Base-by-base conservation (phyloP, 2,797 vertebrate species). In the Poecilia picta region DNA sequence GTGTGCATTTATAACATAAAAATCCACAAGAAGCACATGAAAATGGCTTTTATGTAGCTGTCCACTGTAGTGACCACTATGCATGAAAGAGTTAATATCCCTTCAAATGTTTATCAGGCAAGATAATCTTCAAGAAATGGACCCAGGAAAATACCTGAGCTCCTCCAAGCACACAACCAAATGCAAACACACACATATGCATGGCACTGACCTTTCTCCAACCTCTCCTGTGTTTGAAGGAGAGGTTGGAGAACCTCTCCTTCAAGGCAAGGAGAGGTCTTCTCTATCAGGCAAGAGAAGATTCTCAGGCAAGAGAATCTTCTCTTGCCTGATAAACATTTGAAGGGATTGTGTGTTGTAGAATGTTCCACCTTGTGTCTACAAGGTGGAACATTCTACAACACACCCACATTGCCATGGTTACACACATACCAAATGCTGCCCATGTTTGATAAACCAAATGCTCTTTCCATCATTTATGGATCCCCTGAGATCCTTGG, bases 91-190 rank as follows among this genome's bases (percentile, higher is more conserved):
- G 41, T 51, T 51, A 51, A 46, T 73, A 68, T 49, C 41, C 72
- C 72, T 31, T 47, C 53, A 6, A 28, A 82, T 13, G 53, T 13
- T 28, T 79, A 81, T 71, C 76, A 72, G 75, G 76, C 84, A 73
- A 73, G 23, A 68, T n/a, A n/a, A n/a, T n/a, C n/a, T n/a, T n/a
- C 80, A 84, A 73, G 85, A 89, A 91, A 91, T 87, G 78, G 87
- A 83, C 89, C 87, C 73, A 76, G 90, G 91, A 85, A 94, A 93
- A 93, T 93, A 93, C 88, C 89, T 93, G 85, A 87, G 78, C 82
- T 89, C 77, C 57, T 79, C 76, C 76, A 78, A 62, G 78, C 72
- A 83, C 57, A 78, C 75, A 72, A 72, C 72, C 12, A 66, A 33
- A 57, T 43, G 53, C 25, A 83, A 1, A 31, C 36, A 74, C 73